Conservation (phyloP, 1,140 invertebrate species). For the Sipha flava region DNA sequence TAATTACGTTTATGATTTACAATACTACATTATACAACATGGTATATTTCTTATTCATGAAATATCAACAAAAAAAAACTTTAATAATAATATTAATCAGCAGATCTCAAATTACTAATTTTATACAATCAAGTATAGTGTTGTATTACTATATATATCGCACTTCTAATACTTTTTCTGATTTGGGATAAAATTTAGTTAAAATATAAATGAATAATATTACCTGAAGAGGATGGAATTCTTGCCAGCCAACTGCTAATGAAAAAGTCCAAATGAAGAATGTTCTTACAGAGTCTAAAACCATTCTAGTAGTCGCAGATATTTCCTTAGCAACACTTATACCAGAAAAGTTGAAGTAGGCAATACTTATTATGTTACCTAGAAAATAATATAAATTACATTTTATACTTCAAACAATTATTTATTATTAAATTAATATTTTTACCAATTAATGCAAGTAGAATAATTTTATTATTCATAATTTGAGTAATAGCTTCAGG, state of each 20-base stretch:
- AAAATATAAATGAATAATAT: constrained; percentile 17
- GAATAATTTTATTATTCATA: constrained; percentile 53
- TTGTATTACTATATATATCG: too few species aligned
- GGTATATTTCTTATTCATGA: too few species aligned
- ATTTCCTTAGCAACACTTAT: constrained; percentile 92
- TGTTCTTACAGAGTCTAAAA: constrained; percentile 82
- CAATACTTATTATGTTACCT: constrained; percentile 85
- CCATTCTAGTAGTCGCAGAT: constrained; percentile 84
- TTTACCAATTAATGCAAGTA: constrained; percentile 57
- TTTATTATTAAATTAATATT: neutral
- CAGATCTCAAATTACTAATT: too few species aligned
- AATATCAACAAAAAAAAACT: too few species aligned
- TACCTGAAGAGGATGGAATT: constrained; percentile 71
- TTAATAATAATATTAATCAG: too few species aligned
- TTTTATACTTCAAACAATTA: neutral
- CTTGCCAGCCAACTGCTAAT: constrained; percentile 64
- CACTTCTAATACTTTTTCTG: too few species aligned
- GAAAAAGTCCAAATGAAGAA: constrained; percentile 81
- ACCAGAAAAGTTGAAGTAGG: constrained; percentile 94
- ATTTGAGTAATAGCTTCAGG: constrained; percentile 79
- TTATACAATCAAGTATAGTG: too few species aligned
- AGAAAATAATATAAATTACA: constrained; percentile 39
- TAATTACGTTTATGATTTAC: too few species aligned
- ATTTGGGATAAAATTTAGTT: too few species aligned
- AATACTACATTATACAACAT: too few species aligned